phyloP scores from a whole-genome alignment of 2,113 vertebrate species.

The Ancistrus triradiatus region DNA sequence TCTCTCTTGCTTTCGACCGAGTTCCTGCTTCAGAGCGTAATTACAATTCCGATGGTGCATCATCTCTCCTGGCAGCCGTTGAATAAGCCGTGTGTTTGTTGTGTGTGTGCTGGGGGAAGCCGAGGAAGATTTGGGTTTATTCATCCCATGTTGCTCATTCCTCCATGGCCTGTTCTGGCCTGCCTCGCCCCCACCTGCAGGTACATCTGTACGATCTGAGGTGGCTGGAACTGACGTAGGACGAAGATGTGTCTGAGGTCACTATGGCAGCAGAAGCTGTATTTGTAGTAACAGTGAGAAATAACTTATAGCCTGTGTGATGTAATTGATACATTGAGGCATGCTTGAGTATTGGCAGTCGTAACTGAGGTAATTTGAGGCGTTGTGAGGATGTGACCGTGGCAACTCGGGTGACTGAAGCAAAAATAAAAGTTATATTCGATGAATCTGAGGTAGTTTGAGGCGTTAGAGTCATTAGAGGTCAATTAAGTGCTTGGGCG shows the following conservation, averaged over 20 bases:
- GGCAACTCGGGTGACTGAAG: no score
- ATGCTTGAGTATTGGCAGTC: no score
- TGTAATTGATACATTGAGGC: no score
- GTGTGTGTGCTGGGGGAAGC: neutral
- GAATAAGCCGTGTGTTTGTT: constrained; percentile 27
- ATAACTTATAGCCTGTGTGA: no score
- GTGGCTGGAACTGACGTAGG: constrained; percentile 33
- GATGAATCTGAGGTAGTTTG: no score
- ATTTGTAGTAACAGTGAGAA: neutral
- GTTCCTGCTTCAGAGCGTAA: neutral
- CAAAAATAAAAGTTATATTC: no score
- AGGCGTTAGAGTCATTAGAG: no score
- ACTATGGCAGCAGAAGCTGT: neutral
- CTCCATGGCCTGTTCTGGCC: constrained; percentile 50
- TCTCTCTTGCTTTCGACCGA: neutral
- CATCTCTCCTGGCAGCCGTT: neutral
- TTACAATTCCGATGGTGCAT: constrained; percentile 2
- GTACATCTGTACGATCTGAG: constrained; percentile 25
- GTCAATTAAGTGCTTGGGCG: no score
- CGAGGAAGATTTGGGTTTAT: constrained; percentile 3
- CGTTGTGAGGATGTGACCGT: no score
- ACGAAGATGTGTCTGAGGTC: constrained; percentile 36
- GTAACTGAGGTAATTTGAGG: no score
- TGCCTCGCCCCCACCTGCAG: constrained; percentile 54
- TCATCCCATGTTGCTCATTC: constrained; percentile 17